phyloP scores from a whole-genome alignment of 2,888 invertebrate genomes.

The Pyrocoelia pectoralis region DNA sequence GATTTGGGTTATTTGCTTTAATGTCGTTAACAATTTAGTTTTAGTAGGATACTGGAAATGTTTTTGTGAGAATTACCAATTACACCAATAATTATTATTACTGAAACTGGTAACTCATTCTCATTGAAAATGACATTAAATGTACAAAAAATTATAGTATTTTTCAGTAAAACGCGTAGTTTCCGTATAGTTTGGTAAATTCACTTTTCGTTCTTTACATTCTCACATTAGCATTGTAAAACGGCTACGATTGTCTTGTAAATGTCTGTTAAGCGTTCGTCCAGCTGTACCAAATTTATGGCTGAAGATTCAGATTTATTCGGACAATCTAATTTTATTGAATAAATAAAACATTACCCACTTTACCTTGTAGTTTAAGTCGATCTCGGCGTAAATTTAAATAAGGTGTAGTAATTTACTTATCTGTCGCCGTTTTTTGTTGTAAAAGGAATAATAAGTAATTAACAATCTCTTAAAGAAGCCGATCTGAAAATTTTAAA shows the following conservation, averaged over 20 bases:
- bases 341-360: conserved; percentile 27
- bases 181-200: neutral
- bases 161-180: neutral
- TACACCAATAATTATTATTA: too few species aligned
- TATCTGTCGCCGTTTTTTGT: neutral
- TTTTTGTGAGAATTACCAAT: too few species aligned
- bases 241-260: conserved; percentile 33
- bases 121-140: too few species aligned
- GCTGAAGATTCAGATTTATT: conserved; percentile 28
- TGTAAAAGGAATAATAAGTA: neutral
- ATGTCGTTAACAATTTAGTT: too few species aligned
- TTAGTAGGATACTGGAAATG: too few species aligned
- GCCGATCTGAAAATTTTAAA: conserved; percentile 13
- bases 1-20: too few species aligned
- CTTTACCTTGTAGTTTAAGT: neutral
- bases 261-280: conserved; percentile 25
- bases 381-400: neutral
- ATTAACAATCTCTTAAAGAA: neutral
- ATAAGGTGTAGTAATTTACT: neutral
- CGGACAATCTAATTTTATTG: conserved; percentile 26
- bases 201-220: neutral
- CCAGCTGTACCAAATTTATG: conserved; percentile 26
- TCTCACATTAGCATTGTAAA: conserved; percentile 34
- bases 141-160: neutral
- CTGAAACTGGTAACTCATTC: too few species aligned